Evolutionary conservation across 2,113 vertebrate species (phyloP).

Genomic region (Lipophrys pholis): DNA sequence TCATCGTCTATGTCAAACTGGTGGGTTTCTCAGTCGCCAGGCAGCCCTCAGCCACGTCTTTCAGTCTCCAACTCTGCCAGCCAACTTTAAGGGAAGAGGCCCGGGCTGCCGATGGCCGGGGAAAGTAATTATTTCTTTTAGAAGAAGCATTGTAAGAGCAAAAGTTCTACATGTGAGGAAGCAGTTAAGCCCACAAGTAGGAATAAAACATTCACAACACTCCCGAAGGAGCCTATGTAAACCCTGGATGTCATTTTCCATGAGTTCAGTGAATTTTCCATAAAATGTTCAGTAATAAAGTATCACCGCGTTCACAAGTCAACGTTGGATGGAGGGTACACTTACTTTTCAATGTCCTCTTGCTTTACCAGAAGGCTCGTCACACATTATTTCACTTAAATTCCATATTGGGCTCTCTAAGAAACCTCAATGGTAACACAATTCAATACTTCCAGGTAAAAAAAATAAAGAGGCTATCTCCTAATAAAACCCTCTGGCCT

Average conservation of each 20-base stretch:
- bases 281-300: neutral
- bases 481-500: constrained; percentile 9
- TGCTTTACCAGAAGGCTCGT: neutral
- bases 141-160: neutral
- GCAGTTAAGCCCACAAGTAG: neutral
- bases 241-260: neutral
- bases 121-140: constrained; percentile 8
- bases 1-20: constrained; percentile 62
- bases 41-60: neutral
- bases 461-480: constrained; percentile 16
- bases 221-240: neutral
- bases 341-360: neutral
- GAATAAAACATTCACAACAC: neutral
- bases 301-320: neutral
- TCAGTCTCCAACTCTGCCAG: neutral
- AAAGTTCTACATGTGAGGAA: constrained; percentile 1
- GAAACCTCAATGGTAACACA: neutral
- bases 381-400: constrained; percentile 3
- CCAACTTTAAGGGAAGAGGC: neutral
- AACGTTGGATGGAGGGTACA: too few relatives aligned
- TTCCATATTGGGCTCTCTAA: neutral
- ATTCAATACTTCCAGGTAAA: constrained; percentile 33
- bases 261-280: constrained; percentile 4
- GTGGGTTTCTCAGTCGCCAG: constrained; percentile 50
- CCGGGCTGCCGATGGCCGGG: neutral